Base-by-base conservation (phyloP, 1,140 invertebrate genomes). In the Drosophila equinoxialis region DNA sequence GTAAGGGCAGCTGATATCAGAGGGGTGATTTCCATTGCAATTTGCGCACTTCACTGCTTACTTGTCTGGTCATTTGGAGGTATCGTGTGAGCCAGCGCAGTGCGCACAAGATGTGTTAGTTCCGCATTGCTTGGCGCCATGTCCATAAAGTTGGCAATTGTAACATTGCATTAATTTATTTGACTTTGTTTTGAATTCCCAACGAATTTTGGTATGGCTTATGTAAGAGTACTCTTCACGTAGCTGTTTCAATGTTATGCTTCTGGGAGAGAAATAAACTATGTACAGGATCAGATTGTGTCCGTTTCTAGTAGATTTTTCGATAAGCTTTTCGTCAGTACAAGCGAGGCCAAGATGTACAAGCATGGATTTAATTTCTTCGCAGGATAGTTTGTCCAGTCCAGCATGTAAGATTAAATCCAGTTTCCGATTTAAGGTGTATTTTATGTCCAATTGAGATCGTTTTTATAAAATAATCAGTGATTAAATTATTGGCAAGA, bases 1-100 rank as follows among this genome's bases (percentile, higher is more conserved):
- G n/a, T n/a, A n/a, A 8, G 45, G 45, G 20, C 45, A 20, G 45
- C 45, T 14, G 14, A 20, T 20, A 51, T 51, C 45, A 30, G 11
- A 30, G 23, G 54, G 23, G 54, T 55, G 54, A 55, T 55, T 55
- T 30, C 54, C 54, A 42, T 42, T 42, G 41, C 13, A 42, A 42
- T 42, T 42, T 42, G 2, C 41, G 41, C 41, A 42, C 41, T 42
- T 42, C 41, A 42, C 41, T 42, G 41, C 41, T 14, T 14, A n/a
- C 13, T 42, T 42, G 13, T 42, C 13, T 42, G 41, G 41, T n/a
- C 41, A 42, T 14, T 42, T 42, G 41, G 41, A 42, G n/a, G 41
- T 42, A 14, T 42, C 41, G 41, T 42, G 41, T 14, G 4, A 17
- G 41, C 41, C 41, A 42, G 41, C 41, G 41, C 41, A 42, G 41